A percentile compares a stretch with the other conserved stretches of the same genome.
These are phyloP conservation scores for Limnephilus lunatus DNA, from an alignment of 2,888 invertebrate species.

Conservation along the genomic window DNA sequence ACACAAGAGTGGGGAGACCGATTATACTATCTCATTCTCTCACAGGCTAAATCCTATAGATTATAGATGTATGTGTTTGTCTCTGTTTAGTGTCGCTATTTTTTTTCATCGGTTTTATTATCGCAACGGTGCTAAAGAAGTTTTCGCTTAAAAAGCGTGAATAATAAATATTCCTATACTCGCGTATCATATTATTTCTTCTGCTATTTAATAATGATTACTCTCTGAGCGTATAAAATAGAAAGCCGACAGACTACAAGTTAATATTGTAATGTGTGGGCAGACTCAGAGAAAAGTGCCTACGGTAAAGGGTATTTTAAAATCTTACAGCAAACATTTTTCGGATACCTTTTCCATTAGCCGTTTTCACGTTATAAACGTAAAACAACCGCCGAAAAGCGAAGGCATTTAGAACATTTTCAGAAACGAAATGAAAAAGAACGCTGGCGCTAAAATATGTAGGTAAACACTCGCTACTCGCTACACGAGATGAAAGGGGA, in stretches of 20 bases:
- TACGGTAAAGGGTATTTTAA: not conserved
- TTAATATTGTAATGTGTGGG: not conserved
- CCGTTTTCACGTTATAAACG: not conserved
- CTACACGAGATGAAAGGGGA: slow-evolving; percentile 48
- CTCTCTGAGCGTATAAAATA: not conserved
- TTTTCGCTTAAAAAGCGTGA: no score
- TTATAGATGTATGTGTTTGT: no score
- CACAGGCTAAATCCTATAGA: no score
- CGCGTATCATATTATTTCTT: not conserved
- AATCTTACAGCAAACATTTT: not conserved
- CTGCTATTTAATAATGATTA: not conserved
- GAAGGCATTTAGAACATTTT: slow-evolving; percentile 23
- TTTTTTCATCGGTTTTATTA: no score
- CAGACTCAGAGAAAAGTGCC: not conserved
- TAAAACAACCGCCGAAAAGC: slow-evolving; percentile 8
- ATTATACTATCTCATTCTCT: no score
- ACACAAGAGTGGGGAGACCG: no score
- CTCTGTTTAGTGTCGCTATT: no score
- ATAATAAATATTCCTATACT: not conserved
- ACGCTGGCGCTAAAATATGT: slow-evolving; percentile 33
- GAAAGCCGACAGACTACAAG: not conserved
- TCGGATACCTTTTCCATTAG: not conserved
- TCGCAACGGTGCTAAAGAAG: no score
- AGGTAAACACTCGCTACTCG: slow-evolving; percentile 22
- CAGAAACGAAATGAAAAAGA: slow-evolving; percentile 12